Conservation (phyloP, 2,113 vertebrate species). For the Campylomormyrus tamandua region DNA sequence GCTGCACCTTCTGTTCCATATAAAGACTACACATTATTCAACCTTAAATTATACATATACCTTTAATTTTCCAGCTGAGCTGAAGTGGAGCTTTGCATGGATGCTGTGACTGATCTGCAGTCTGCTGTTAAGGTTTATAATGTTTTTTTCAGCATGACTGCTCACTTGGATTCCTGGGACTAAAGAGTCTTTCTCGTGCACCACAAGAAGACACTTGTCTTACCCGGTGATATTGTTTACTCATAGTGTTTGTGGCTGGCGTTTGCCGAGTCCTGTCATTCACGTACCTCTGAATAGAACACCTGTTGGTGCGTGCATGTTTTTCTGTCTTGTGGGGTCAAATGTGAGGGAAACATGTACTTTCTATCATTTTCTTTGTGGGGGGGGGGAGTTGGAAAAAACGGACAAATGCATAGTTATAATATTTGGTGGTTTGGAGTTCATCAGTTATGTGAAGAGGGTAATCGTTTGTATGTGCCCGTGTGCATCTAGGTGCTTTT, state of each 20-base stretch:
- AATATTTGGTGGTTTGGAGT: not conserved
- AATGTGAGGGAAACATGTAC: not conserved
- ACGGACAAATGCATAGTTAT: not conserved
- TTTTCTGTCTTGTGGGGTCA: not conserved
- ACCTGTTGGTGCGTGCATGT: not conserved
- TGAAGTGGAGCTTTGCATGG: not conserved
- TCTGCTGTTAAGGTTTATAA: not conserved
- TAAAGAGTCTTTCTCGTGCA: not conserved
- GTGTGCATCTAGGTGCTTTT: not conserved
- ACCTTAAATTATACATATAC: not conserved
- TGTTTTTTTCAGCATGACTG: not conserved
- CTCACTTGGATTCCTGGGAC: not conserved
- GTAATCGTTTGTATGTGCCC: not conserved
- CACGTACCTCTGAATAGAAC: not conserved
- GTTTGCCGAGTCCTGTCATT: not conserved
- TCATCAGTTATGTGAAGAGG: not conserved
- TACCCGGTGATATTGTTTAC: not conserved
- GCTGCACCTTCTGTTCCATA: constrained; percentile 3
- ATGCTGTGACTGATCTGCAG: not conserved
- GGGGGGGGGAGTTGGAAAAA: not conserved
- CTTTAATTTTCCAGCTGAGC: not conserved
- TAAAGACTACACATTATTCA: not conserved
- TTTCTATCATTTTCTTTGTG: not conserved
- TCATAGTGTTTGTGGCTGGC: not conserved
- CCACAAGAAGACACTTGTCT: not conserved